Conservation (phyloP, 2,888 invertebrate genomes). For the Epinotia brunnichana region DNA sequence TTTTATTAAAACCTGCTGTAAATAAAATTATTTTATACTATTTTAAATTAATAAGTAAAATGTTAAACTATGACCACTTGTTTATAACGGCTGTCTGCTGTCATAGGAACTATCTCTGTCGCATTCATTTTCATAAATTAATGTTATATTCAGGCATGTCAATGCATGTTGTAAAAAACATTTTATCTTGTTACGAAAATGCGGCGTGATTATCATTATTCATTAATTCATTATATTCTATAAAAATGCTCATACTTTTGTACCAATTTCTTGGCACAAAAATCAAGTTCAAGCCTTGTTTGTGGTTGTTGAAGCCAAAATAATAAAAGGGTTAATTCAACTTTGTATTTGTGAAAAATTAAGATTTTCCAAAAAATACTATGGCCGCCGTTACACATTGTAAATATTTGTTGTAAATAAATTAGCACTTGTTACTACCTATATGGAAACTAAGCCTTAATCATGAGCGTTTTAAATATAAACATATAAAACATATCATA, state of each 20-base stretch:
- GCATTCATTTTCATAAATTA: not conserved
- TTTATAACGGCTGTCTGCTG: not conserved
- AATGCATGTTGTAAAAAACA: not conserved
- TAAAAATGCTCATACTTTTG: not conserved
- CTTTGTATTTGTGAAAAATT: not conserved
- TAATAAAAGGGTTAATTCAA: not conserved
- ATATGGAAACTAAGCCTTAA: conserved; percentile 34
- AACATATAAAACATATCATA: conserved; percentile 48
- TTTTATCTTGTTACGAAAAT: not conserved
- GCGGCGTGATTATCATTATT: not conserved
- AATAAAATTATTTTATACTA: conserved; percentile 19
- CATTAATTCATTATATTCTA: no score
- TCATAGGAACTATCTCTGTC: not conserved
- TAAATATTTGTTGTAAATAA: conserved; percentile 35
- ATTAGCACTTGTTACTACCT: conserved; percentile 19
- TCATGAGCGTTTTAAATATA: conserved; percentile 30
- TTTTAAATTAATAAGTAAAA: not conserved
- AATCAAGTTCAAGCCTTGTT: no score
- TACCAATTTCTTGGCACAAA: no score
- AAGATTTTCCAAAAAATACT: not conserved
- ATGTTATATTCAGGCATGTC: not conserved
- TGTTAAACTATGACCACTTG: not conserved
- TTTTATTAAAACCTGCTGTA: not conserved
- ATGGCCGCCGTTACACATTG: conserved; percentile 9
- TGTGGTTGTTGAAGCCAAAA: no score